Conservation (phyloP, 2,888 invertebrate genomes). For the Cerastis leucographa region DNA sequence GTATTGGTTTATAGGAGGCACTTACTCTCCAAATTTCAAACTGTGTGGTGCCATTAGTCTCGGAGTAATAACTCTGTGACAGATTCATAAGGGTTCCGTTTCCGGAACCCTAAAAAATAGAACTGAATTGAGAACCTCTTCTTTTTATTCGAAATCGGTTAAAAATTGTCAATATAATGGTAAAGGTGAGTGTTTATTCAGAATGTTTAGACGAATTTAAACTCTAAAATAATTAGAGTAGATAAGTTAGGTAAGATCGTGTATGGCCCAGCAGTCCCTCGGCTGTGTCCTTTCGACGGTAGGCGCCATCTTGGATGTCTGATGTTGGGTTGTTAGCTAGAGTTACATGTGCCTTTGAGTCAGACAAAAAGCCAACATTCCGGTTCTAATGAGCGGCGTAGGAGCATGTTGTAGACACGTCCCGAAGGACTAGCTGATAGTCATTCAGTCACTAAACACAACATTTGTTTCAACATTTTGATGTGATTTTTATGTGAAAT, state of each 20-base stretch:
- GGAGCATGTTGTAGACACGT: background rate
- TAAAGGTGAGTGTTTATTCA: background rate
- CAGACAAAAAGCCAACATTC: conserved; percentile 54
- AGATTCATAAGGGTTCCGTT: too few species aligned
- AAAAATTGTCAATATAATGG: background rate
- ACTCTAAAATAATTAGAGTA: conserved; percentile 12
- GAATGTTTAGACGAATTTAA: conserved; percentile 6
- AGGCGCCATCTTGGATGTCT: conserved; percentile 6
- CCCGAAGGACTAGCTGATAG: conserved; percentile 7
- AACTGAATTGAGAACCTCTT: too few species aligned
- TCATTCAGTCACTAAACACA: background rate
- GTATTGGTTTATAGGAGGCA: too few species aligned
- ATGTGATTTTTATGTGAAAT: background rate
- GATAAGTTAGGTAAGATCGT: background rate
- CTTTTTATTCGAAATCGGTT: too few species aligned
- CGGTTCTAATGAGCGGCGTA: conserved; percentile 39
- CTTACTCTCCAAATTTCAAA: too few species aligned
- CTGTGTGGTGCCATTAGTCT: too few species aligned
- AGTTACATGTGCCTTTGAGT: conserved; percentile 25
- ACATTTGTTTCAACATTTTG: background rate
- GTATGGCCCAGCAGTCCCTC: conserved; percentile 2
- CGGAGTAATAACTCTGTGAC: too few species aligned
- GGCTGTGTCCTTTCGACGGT: background rate
- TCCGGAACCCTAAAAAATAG: too few species aligned
- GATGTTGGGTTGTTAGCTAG: conserved; percentile 17